Percentiles rank a stretch among this genome's conserved stretches.
phyloP scores from a whole-genome alignment of 2,888 invertebrate genomes.

The Habrosyne pyritoides region DNA sequence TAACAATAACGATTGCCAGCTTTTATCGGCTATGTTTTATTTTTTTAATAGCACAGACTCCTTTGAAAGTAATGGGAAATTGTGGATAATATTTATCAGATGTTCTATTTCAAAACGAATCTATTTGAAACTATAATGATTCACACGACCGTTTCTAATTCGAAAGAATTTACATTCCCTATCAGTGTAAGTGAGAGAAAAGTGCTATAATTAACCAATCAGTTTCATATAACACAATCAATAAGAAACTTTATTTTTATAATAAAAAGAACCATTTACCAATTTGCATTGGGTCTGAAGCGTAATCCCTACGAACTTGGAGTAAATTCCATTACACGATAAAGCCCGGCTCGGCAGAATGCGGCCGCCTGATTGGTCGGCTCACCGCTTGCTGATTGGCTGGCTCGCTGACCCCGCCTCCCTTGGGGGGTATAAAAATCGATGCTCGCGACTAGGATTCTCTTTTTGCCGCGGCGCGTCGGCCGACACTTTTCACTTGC shows the following conservation, averaged over 20 bases:
- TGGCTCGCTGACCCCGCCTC: slow-evolving; percentile 73
- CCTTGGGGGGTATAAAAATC: slow-evolving; percentile 78
- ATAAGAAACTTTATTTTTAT: slow-evolving; percentile 30
- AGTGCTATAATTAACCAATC: background rate
- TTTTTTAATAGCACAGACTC: slow-evolving; percentile 24
- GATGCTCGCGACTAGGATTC: slow-evolving; percentile 62
- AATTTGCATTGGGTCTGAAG: slow-evolving; percentile 54
- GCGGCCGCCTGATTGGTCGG: slow-evolving; percentile 74
- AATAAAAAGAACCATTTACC: slow-evolving; percentile 55
- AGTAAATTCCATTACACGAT: slow-evolving; percentile 81
- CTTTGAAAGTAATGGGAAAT: slow-evolving; percentile 15
- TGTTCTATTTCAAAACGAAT: background rate
- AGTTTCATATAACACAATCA: slow-evolving; percentile 31
- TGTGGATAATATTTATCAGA: background rate
- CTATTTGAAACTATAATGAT: background rate
- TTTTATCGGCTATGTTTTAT: slow-evolving; percentile 58
- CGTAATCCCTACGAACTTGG: slow-evolving; percentile 63
- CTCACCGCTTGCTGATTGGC: slow-evolving; percentile 78
- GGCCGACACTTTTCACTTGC: slow-evolving; percentile 73
- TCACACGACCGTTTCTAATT: background rate
- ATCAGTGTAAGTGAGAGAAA: background rate
- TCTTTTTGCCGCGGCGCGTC: slow-evolving; percentile 74
- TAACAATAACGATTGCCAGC: slow-evolving; percentile 54
- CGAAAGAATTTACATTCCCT: background rate
- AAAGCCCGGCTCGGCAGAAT: slow-evolving; percentile 67